Base-by-base conservation (phyloP, 2,888 invertebrate species). In the Plagodis dolabraria region DNA sequence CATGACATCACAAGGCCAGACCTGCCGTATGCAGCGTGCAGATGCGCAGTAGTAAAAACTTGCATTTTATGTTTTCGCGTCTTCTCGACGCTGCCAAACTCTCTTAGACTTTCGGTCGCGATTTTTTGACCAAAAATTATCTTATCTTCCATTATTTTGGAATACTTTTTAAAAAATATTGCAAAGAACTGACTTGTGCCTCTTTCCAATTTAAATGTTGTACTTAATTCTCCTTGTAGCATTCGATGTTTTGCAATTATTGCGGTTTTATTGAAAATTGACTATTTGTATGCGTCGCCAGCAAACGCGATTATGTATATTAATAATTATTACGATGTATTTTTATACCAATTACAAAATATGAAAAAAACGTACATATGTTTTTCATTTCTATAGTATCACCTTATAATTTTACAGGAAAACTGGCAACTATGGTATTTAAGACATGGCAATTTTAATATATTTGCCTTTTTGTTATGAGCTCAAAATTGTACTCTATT, bases 261-360 rank as follows among this genome's bases (percentile, higher is more conserved):
- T 74, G 79, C 79, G 43, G 75, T 82, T 82, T 79, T 77, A 82
- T 75, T 76, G 76, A 77, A 76, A 57, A 57, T 56, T 56, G 74
- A 79, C 75, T 79, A 55, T 63, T 62, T 83, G 82, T 84, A 85
- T 76, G 86, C 85, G 86, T 82, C 70, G 80, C 82, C 75, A 82
- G 85, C 85, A 81, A 83, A 80, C 80, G 86, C 86, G 80, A 84
- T 86, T 86, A 88, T 89, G 86, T 87, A 84, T 89, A 86, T 83
- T 86, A 66, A 82, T 85, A 78, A 86, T 82, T 79, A 87, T 84
- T 79, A 87, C 84, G 83, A 87, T 88, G 89, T 90, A 91, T 90
- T 91, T 91, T 91, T 91, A 88, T 91, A 91, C 88, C 78, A 85
- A 90, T 88, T 88, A 90, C 85, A 87, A 83, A 80, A 80, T 79